Evolutionary conservation across 2,888 invertebrate species (phyloP).

Genomic region (Branchipolynoe longqiensis): DNA sequence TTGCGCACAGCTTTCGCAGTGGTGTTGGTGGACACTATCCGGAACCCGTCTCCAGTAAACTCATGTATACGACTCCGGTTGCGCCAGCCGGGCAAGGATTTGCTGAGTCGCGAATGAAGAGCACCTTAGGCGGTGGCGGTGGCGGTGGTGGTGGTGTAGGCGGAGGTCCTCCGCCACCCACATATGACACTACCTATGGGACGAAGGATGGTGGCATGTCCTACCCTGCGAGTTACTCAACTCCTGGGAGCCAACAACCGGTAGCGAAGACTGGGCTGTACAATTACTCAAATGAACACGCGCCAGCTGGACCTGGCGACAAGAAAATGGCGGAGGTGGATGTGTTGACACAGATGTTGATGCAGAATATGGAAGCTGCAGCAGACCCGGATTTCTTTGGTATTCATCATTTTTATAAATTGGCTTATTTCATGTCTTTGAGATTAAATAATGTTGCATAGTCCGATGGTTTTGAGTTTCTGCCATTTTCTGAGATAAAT

Average conservation of each 20-base stretch:
- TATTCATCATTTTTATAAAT: conserved; percentile 71
- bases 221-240: neutral
- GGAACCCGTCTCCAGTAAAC: conserved; percentile 58
- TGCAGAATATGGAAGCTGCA: conserved; percentile 88
- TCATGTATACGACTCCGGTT: conserved; percentile 62
- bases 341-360: conserved; percentile 92
- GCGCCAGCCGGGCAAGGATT: conserved; percentile 57
- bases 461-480: neutral
- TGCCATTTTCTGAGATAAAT: neutral
- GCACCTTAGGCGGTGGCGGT: neutral
- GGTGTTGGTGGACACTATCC: conserved; percentile 42
- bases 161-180: neutral
- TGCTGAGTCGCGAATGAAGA: conserved; percentile 51
- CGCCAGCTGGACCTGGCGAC: conserved; percentile 57
- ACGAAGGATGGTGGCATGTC: neutral
- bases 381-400: conserved; percentile 87
- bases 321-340: conserved; percentile 92
- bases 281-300: conserved; percentile 10
- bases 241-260: neutral
- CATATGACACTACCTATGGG: neutral
- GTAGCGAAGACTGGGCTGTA: conserved; percentile 23
- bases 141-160: neutral
- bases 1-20: neutral
- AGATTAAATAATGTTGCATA: neutral
- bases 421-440: neutral